Evolutionary conservation across 2,797 vertebrate genomes (phyloP), one percentile per base, ranked within the genome.

Genomic region (Chloroceryle amazona): DNA sequence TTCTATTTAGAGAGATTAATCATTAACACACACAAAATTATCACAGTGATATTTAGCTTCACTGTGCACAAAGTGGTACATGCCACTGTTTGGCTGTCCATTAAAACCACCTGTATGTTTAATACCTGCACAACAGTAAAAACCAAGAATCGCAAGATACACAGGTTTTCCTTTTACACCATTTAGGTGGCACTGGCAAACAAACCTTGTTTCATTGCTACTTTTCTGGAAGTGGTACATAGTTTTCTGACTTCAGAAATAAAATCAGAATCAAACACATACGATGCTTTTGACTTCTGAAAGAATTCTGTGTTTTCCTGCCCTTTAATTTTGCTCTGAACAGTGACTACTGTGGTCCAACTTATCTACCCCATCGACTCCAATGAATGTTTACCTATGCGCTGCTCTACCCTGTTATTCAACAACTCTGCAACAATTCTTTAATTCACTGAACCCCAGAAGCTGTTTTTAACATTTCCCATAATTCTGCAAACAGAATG

Each of bases 61-160:
- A 55, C 37, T 72, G 63, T 75, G 35, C 52, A 80, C 52, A 65
- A 47, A 76, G 89, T 18, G 5, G 46, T 49, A 44, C 46, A 46
- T 63, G 37, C 33, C 68, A 90, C 51, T 39, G 39, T 28, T 80
- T 51, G 57, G 78, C 9, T 35, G 71, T 18, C 70, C 7, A 63
- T 84, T 81, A 84, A 65, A 93, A 47, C 13, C 44, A 81, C 44
- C 10, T 58, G 39, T 78, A 42, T 47, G 39, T 41, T 96, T 89
- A 76, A 35, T 75, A 90, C 19, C 49, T 63, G 39, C 79, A 95
- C 9, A 75, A 94, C 93, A 89, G 72, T 37, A 26, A 67, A 95
- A 90, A 74, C 28, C 29, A 67, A 28, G 23, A 41, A 3, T 42
- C 67, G 6, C 7, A 41, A 74, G 55, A 88, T 41, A 39, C 14